Conservation (phyloP, 2,888 invertebrate genomes). For the Drosophila eohydei region DNA sequence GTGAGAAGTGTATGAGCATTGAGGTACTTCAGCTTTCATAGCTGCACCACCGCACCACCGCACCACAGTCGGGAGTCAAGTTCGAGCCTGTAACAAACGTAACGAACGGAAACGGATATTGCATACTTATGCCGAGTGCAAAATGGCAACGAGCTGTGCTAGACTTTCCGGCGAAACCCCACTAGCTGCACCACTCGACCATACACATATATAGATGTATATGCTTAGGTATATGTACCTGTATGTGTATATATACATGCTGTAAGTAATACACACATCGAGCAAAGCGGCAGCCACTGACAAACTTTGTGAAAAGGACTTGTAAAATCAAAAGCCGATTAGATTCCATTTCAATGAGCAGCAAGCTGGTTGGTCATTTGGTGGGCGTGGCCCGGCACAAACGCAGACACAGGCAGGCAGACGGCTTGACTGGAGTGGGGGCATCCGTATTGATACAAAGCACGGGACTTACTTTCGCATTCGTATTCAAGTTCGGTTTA, state of each 20-base stretch:
- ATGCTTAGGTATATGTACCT: background rate
- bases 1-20: slow-evolving; percentile 53
- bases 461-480: slow-evolving; percentile 33
- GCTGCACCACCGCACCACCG: background rate
- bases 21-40: slow-evolving; percentile 33
- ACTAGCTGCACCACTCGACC: background rate
- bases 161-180: slow-evolving; percentile 41
- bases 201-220: background rate
- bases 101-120: slow-evolving; percentile 83
- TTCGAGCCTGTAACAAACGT: slow-evolving; percentile 68
- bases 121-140: slow-evolving; percentile 79
- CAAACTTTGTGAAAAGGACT: slow-evolving; percentile 78
- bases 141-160: slow-evolving; percentile 65
- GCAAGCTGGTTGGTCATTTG: slow-evolving; percentile 78
- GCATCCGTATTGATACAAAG: slow-evolving; percentile 33
- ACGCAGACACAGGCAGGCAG: background rate
- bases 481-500: slow-evolving; percentile 39
- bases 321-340: slow-evolving; percentile 83
- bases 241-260: slow-evolving; percentile 4
- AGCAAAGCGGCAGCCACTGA: slow-evolving; percentile 51
- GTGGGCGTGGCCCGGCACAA: slow-evolving; percentile 41
- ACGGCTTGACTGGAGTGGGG: background rate
- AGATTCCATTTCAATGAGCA: slow-evolving; percentile 81
- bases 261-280: slow-evolving; percentile 35
- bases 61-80: slow-evolving; percentile 39